These are phyloP conservation scores for Paratilapia polleni DNA, from an alignment of 2,113 vertebrate genomes.

Conservation along the genomic window DNA sequence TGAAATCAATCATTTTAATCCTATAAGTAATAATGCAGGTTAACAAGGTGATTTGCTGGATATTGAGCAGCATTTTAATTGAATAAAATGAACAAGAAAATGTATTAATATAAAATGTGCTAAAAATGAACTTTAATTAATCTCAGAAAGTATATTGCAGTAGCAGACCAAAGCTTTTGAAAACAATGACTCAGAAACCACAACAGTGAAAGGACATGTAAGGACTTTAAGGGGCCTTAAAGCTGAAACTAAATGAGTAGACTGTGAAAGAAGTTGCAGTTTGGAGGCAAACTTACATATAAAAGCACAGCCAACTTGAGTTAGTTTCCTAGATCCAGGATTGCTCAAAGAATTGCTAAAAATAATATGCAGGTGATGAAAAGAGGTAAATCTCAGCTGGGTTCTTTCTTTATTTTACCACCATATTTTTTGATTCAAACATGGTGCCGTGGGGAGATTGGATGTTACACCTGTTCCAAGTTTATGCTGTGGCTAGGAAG, in stretches of 20 bases:
- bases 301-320: background rate
- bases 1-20: conserved; percentile 39
- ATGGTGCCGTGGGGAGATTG: conserved; percentile 25
- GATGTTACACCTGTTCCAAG: conserved; percentile 28
- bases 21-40: conserved; percentile 17
- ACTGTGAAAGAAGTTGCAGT: background rate
- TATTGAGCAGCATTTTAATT: background rate
- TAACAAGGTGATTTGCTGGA: conserved; percentile 32
- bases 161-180: background rate
- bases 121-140: conserved; percentile 26
- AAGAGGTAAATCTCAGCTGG: conserved; percentile 35
- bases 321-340: conserved; percentile 13
- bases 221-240: background rate
- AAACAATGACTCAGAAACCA: background rate
- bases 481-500: conserved; percentile 18
- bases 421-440: conserved; percentile 39
- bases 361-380: conserved; percentile 23
- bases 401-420: conserved; percentile 8
- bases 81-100: conserved; percentile 8
- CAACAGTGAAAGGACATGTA: background rate
- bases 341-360: conserved; percentile 27
- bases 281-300: background rate
- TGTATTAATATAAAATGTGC: background rate
- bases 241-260: background rate
- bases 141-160: background rate